These are phyloP conservation scores for Dolichoris vasculosae DNA, from an alignment of 1,140 invertebrate genomes.

Conservation along the genomic window DNA sequence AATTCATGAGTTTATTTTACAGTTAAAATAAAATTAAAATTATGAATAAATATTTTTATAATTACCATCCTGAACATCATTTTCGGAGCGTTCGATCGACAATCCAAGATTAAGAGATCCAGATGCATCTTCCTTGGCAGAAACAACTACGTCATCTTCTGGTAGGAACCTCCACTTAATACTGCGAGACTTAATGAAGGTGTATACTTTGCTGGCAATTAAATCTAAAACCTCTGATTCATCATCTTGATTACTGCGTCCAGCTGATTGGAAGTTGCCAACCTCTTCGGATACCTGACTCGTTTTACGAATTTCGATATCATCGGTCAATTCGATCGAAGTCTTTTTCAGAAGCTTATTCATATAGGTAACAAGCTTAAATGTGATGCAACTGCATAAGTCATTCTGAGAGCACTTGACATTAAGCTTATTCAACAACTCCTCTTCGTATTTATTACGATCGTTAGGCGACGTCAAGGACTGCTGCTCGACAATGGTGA, in stretches of 20 bases:
- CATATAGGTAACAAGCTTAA: slow-evolving; percentile 86
- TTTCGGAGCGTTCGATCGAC: slow-evolving; percentile 79
- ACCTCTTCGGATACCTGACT: slow-evolving; percentile 72
- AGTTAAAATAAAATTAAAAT: no score
- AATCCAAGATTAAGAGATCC: slow-evolving; percentile 84
- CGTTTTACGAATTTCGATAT: slow-evolving; percentile 85
- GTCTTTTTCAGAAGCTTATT: slow-evolving; percentile 87
- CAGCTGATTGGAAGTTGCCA: slow-evolving; percentile 66
- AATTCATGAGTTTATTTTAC: no score
- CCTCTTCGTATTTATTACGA: slow-evolving; percentile 78
- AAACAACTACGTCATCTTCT: slow-evolving; percentile 84
- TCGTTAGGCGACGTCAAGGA: slow-evolving; percentile 68
- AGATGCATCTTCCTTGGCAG: slow-evolving; percentile 80
- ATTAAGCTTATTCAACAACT: slow-evolving; percentile 82
- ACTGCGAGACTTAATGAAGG: slow-evolving; percentile 81
- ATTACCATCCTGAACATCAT: slow-evolving; percentile 69
- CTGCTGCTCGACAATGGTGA: slow-evolving; percentile 68
- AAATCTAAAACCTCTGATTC: slow-evolving; percentile 82
- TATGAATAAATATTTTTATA: not conserved
- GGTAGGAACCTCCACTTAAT: slow-evolving; percentile 78
- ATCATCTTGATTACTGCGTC: slow-evolving; percentile 69
- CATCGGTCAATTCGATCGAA: slow-evolving; percentile 82
- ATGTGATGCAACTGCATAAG: slow-evolving; percentile 85
- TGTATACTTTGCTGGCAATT: slow-evolving; percentile 82
- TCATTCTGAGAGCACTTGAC: slow-evolving; percentile 84